phyloP scores from a whole-genome alignment of 1,140 invertebrate species.

The Palaemon carinicauda region DNA sequence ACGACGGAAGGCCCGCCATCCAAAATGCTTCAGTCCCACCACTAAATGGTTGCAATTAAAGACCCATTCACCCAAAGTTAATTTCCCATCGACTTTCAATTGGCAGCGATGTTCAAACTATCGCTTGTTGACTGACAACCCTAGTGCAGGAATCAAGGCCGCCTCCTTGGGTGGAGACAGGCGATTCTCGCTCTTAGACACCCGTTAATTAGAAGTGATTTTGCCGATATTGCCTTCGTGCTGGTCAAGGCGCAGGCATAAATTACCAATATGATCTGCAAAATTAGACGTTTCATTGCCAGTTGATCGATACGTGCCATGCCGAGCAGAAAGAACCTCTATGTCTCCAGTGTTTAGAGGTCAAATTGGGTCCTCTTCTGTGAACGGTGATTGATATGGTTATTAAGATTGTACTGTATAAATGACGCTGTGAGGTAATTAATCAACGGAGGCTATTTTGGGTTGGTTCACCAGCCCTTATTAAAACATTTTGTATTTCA shows the following conservation, averaged over 20 bases:
- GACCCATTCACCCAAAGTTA: conserved; percentile 44
- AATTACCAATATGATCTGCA: conserved; percentile 50
- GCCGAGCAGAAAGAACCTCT: too few relatives aligned
- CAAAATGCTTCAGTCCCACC: conserved; percentile 44
- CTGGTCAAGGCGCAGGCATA: conserved; percentile 44
- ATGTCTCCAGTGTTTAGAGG: background rate
- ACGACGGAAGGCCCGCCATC: background rate
- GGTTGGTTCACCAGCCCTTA: background rate
- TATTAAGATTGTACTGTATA: background rate
- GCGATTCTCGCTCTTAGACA: background rate
- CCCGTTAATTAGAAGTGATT: background rate
- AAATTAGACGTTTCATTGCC: conserved; percentile 51
- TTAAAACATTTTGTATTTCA: background rate
- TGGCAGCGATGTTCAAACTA: conserved; percentile 41
- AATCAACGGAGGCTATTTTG: conserved; percentile 4
- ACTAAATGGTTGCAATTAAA: conserved; percentile 55
- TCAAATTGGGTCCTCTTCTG: background rate
- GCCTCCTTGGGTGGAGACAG: background rate
- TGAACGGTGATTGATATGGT: background rate
- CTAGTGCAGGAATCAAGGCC: background rate
- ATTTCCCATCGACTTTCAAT: conserved; percentile 50
- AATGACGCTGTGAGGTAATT: background rate
- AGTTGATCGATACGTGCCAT: conserved; percentile 21
- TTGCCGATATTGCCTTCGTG: background rate
- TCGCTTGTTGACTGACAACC: conserved; percentile 42